A percentile compares a stretch with the other conserved stretches of the same genome.
Evolutionary conservation across 2,797 vertebrate species (phyloP).

Genomic region (Hoplostethus mediterraneus): DNA sequence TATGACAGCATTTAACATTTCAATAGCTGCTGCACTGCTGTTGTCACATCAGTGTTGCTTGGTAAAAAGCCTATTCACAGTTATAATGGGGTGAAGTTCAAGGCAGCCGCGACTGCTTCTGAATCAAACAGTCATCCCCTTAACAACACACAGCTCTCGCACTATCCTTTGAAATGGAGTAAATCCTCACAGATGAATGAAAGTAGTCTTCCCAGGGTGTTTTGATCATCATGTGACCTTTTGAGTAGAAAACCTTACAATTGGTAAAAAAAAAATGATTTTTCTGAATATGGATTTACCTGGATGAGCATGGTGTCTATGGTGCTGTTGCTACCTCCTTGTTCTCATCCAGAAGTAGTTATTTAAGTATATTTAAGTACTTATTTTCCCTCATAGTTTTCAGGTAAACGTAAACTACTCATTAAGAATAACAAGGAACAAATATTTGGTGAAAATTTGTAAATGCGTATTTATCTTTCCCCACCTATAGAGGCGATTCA

Average conservation of each 20-base stretch:
- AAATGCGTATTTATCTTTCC: background rate
- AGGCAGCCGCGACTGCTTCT: conserved; percentile 41
- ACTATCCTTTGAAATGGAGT: conserved; percentile 41
- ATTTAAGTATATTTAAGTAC: no score
- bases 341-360: no score
- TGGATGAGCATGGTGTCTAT: no score
- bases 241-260: background rate
- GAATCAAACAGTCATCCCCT: conserved; percentile 64
- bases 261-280: no score
- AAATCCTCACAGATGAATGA: conserved; percentile 63
- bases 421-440: background rate
- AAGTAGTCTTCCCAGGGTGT: conserved; percentile 8
- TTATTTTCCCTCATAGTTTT: background rate
- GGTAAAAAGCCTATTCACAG: conserved; percentile 47
- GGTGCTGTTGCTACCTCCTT: no score
- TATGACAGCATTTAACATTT: conserved; percentile 20
- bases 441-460: background rate
- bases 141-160: conserved; percentile 75
- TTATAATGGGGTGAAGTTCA: conserved; percentile 49
- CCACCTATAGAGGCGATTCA: background rate
- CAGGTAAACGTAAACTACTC: background rate
- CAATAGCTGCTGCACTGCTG: background rate
- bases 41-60: conserved; percentile 35
- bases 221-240: background rate
- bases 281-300: no score